These are phyloP conservation scores for Phylloscopus trochiloides DNA, from an alignment of 2,113 vertebrate genomes.

Conservation along the genomic window DNA sequence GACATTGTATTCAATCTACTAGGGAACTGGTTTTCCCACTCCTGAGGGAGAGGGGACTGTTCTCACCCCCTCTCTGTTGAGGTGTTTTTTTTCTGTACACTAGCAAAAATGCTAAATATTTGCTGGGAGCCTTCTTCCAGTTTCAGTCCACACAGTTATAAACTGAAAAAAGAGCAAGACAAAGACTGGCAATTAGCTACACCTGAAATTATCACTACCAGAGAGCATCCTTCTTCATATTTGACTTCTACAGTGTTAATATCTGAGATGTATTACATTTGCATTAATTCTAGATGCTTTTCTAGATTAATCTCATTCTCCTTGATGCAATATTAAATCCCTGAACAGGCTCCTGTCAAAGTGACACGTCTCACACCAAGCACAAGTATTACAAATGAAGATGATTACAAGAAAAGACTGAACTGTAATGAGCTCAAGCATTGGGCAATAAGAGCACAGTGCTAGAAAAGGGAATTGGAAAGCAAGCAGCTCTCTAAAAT, in stretches of 20 bases:
- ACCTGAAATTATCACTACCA: not conserved
- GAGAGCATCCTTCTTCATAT: not conserved
- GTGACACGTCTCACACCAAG: not conserved
- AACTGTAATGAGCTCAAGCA: not conserved
- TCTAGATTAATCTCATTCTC: not conserved
- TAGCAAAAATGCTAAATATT: not conserved
- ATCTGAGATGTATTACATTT: not conserved
- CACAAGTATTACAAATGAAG: not conserved
- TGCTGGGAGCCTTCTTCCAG: not conserved
- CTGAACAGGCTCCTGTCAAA: not conserved
- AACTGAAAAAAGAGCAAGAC: not conserved
- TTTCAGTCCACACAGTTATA: not conserved
- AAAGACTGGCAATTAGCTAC: not conserved
- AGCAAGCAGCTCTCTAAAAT: not conserved
- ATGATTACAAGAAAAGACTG: not conserved
- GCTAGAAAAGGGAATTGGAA: not conserved
- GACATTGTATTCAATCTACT: not conserved
- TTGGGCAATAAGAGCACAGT: not conserved
- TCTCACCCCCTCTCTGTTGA: not conserved
- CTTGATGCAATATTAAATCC: not conserved
- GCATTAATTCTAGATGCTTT: not conserved
- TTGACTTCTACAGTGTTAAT: not conserved
- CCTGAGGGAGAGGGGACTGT: not conserved
- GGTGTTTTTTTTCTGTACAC: not conserved
- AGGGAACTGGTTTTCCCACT: not conserved